Conservation (phyloP, 2,113 vertebrate species). For the Sclerurus mexicanus region DNA sequence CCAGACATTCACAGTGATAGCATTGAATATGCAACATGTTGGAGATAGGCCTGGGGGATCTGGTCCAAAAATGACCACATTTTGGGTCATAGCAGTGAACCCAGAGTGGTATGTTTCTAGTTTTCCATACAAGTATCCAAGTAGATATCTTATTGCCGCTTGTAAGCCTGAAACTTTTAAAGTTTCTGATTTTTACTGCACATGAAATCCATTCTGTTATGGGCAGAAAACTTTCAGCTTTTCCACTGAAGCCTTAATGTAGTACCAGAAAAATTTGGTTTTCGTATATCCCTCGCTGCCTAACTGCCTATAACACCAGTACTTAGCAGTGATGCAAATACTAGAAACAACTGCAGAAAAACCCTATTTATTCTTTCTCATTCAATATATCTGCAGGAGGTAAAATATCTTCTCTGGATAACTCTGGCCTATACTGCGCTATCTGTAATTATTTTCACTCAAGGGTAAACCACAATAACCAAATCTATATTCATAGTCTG, state of each 20-base stretch:
- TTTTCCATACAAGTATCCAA: background rate
- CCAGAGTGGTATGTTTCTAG: background rate
- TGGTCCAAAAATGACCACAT: background rate
- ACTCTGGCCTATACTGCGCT: background rate
- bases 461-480: background rate
- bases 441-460: background rate
- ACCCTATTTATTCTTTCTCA: background rate
- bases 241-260: background rate
- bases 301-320: background rate
- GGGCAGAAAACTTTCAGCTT: background rate
- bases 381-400: background rate
- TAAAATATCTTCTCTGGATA: background rate
- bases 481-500: background rate
- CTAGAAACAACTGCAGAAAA: background rate
- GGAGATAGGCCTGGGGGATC: background rate
- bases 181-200: background rate
- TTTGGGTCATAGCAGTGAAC: background rate
- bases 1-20: background rate
- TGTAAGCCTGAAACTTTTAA: background rate
- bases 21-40: background rate
- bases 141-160: background rate
- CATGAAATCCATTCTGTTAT: background rate
- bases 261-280: background rate
- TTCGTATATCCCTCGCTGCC: background rate
- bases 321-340: background rate